These are phyloP conservation scores for Drosophila cognata DNA, from an alignment of 2,888 invertebrate species.

Conservation along the genomic window DNA sequence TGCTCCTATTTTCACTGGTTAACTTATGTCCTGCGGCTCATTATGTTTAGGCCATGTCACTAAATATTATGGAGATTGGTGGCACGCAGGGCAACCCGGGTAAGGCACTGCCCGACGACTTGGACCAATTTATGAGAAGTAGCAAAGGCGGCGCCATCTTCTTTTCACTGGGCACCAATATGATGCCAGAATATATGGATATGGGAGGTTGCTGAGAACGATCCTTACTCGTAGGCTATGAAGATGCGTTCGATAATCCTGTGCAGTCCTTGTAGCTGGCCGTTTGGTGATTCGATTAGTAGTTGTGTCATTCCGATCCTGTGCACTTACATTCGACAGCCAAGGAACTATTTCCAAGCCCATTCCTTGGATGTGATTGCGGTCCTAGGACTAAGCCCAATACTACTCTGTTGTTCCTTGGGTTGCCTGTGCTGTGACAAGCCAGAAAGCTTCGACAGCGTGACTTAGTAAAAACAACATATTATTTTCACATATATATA, in stretches of 20 bases:
- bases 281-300: conserved; percentile 55
- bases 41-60: conserved; percentile 74
- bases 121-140: conserved; percentile 68
- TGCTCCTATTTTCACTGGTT: conserved; percentile 62
- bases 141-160: conserved; percentile 76
- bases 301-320: conserved; percentile 35
- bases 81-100: conserved; percentile 78
- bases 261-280: conserved; percentile 39
- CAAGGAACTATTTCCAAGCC: conserved; percentile 40
- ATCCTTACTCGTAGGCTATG: conserved; percentile 23
- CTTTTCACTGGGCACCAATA: conserved; percentile 75
- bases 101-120: conserved; percentile 69
- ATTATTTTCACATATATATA: conserved; percentile 27
- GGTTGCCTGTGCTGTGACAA: neutral
- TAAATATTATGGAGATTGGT: conserved; percentile 80
- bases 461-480: conserved; percentile 4
- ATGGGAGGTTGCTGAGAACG: conserved; percentile 26
- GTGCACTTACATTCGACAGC: conserved; percentile 40
- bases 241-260: conserved; percentile 38
- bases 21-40: conserved; percentile 77
- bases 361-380: conserved; percentile 53
- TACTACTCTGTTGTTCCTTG: conserved; percentile 2
- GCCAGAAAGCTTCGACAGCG: neutral
- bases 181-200: conserved; percentile 56
- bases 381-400: conserved; percentile 6